These are phyloP conservation scores for Agelastica alni DNA, from an alignment of 2,888 invertebrate species.

Conservation along the genomic window DNA sequence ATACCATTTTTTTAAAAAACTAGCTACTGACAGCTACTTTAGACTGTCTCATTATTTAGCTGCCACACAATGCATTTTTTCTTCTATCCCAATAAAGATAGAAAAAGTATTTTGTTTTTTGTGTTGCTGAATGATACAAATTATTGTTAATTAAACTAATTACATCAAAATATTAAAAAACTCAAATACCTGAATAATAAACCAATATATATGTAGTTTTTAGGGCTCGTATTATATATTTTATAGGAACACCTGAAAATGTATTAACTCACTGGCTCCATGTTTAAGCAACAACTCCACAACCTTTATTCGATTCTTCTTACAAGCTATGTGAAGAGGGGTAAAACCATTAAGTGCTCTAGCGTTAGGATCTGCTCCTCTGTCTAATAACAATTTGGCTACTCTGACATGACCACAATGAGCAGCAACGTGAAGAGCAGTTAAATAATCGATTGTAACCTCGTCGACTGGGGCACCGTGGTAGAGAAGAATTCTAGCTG, in stretches of 20 bases:
- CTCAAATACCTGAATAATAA: too few species aligned
- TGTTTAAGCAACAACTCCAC: constrained; percentile 94
- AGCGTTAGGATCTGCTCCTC: constrained; percentile 96
- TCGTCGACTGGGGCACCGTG: constrained; percentile 98
- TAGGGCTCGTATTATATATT: not conserved
- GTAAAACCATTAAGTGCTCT: constrained; percentile 97
- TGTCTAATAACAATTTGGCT: constrained; percentile 87
- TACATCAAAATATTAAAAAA: too few species aligned
- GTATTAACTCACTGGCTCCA: constrained; percentile 75
- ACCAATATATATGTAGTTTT: not conserved
- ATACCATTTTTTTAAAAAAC: not conserved
- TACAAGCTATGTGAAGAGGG: constrained; percentile 97
- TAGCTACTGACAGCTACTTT: too few species aligned
- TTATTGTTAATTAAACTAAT: too few species aligned
- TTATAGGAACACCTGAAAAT: too few species aligned
- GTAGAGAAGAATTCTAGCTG: constrained; percentile 86
- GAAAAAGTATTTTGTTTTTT: too few species aligned
- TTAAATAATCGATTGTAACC: constrained; percentile 97
- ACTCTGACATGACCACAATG: constrained; percentile 94
- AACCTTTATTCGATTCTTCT: constrained; percentile 96
- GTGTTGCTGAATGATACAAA: too few species aligned
- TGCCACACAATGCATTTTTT: too few species aligned
- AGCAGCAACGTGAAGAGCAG: constrained; percentile 94
- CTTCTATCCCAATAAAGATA: too few species aligned
- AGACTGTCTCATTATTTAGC: too few species aligned